Evolutionary conservation across 2,888 invertebrate species (phyloP).

Genomic region (Daptonema setosum): DNA sequence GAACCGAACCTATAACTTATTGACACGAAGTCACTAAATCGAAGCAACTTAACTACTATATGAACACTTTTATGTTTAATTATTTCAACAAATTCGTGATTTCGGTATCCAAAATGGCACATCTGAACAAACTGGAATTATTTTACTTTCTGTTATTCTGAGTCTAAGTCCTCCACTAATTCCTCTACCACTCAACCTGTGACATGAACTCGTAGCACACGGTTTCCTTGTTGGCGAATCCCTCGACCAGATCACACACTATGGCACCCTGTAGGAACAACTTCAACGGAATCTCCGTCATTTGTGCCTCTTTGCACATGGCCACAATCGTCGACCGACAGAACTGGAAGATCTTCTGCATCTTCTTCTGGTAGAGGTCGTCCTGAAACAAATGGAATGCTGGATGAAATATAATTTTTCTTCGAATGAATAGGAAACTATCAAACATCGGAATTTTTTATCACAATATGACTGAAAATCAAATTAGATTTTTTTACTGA

Average conservation of each 20-base stretch:
- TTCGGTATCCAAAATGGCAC: no score
- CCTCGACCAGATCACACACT: conserved; percentile 39
- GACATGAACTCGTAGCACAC: conserved; percentile 96
- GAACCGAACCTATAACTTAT: no score
- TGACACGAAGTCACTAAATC: no score
- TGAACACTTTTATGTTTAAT: no score
- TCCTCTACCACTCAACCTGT: conserved; percentile 34
- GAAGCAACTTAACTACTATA: no score
- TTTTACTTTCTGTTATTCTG: no score
- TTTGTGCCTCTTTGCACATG: conserved; percentile 65
- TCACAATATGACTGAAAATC: no score
- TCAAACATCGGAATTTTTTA: no score
- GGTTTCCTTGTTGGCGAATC: conserved; percentile 80
- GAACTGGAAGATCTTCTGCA: conserved; percentile 90
- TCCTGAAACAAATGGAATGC: conserved; percentile 39
- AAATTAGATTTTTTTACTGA: no score
- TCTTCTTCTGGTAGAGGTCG: conserved; percentile 93
- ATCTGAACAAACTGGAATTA: no score
- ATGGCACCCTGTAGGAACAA: conserved; percentile 84
- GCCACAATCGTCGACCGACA: conserved; percentile 84
- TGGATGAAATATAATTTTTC: neutral
- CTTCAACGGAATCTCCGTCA: conserved; percentile 73
- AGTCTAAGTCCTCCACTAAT: neutral
- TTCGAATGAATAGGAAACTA: neutral
- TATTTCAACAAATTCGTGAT: no score